A percentile compares a stretch with the other conserved stretches of the same genome.
Evolutionary conservation across 1,140 invertebrate genomes (phyloP).

Genomic region (Drosophila sulfurigaster): DNA sequence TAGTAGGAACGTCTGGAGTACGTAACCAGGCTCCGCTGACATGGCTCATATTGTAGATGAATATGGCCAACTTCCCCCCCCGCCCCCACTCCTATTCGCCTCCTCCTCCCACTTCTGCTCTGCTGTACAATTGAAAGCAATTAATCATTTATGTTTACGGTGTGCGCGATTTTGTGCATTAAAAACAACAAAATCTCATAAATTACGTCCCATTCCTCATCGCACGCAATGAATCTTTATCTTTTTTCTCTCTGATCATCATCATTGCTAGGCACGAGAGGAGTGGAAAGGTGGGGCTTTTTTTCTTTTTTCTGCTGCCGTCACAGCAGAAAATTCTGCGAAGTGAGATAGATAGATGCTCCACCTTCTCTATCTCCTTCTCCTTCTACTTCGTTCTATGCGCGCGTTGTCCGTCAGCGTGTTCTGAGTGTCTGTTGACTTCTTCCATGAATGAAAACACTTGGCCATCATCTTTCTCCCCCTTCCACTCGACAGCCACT

Average conservation of each 20-base stretch:
- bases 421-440: conserved; percentile 64
- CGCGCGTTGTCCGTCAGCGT: conserved; percentile 26
- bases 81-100: neutral
- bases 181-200: conserved; percentile 60
- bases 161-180: conserved; percentile 46
- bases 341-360: conserved; percentile 25
- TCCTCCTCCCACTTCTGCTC: neutral
- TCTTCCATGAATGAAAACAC: conserved; percentile 73
- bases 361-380: neutral
- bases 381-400: neutral
- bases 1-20: neutral
- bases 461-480: conserved; percentile 62
- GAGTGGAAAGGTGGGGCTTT: neutral
- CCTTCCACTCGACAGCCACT: neutral
- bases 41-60: conserved; percentile 25
- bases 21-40: conserved; percentile 4
- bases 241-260: conserved; percentile 12
- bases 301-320: conserved; percentile 7
- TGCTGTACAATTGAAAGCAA: conserved; percentile 47
- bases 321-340: conserved; percentile 23
- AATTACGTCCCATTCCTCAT: conserved; percentile 47
- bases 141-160: conserved; percentile 68
- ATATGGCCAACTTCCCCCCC: neutral
- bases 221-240: conserved; percentile 39
- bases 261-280: neutral